Evolutionary conservation across 1,140 invertebrate genomes (phyloP).

Genomic region (Euwallacea fornicatus): DNA sequence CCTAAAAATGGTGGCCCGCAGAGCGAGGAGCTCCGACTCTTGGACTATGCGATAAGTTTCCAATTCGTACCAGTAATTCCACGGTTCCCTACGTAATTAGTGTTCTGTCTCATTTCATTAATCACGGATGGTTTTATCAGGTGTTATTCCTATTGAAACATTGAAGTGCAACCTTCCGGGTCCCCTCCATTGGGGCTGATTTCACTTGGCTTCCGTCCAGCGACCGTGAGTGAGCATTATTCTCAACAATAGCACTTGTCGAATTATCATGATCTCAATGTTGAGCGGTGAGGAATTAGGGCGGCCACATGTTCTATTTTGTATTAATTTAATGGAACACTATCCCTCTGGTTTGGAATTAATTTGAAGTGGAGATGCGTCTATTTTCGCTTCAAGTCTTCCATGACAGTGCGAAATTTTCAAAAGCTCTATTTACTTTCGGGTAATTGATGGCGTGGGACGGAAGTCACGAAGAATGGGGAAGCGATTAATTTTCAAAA

Average conservation of each 20-base stretch:
- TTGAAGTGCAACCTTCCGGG: slow-evolving; percentile 42
- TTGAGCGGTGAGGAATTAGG: slow-evolving; percentile 41
- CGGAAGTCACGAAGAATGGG: slow-evolving; percentile 24
- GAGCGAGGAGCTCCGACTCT: too few species aligned
- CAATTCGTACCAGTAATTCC: too few species aligned
- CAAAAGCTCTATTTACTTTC: slow-evolving; percentile 29
- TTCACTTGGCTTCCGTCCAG: slow-evolving; percentile 36
- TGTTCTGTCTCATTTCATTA: too few species aligned
- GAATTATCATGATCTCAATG: slow-evolving; percentile 41
- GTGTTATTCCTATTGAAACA: slow-evolving; percentile 43
- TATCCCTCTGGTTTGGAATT: slow-evolving; percentile 46
- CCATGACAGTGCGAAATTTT: slow-evolving; percentile 24
- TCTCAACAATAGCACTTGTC: slow-evolving; percentile 47
- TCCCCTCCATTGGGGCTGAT: slow-evolving; percentile 31
- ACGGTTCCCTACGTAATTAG: too few species aligned
- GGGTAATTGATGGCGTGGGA: slow-evolving; percentile 27
- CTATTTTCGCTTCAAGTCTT: slow-evolving; percentile 30
- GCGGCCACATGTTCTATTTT: slow-evolving; percentile 45
- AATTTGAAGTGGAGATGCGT: slow-evolving; percentile 44
- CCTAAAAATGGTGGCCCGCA: not conserved
- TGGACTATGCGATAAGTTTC: too few species aligned
- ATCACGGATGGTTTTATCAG: slow-evolving; percentile 39
- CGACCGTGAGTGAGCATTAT: slow-evolving; percentile 44
- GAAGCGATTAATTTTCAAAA: slow-evolving; percentile 14
- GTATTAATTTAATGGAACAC: slow-evolving; percentile 47